phyloP scores from a whole-genome alignment of 2,888 invertebrate species.

The Darwinula stevensoni region DNA sequence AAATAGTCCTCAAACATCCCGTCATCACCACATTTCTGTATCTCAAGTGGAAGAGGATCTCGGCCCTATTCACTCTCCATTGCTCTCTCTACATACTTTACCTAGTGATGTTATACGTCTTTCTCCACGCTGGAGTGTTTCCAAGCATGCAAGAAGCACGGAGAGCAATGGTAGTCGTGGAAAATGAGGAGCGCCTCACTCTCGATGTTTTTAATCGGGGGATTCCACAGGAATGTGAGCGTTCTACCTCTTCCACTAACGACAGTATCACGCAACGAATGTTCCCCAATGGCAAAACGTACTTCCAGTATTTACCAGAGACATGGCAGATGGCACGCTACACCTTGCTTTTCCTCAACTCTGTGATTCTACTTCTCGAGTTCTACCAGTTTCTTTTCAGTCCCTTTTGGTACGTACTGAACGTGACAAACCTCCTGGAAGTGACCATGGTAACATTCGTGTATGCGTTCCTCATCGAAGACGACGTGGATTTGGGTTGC shows the following conservation, averaged over 20 bases:
- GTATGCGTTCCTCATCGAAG: neutral
- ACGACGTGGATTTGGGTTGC: neutral
- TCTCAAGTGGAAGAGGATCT: neutral
- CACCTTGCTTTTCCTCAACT: neutral
- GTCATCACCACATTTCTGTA: constrained; percentile 4
- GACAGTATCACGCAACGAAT: too few species aligned
- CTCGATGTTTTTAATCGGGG: too few species aligned
- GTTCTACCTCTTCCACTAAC: too few species aligned
- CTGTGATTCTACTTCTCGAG: neutral
- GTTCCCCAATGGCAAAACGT: too few species aligned
- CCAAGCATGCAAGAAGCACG: neutral
- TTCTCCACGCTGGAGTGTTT: neutral
- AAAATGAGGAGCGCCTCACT: too few species aligned
- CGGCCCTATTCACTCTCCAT: neutral
- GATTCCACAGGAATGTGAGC: too few species aligned
- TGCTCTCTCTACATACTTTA: neutral
- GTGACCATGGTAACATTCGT: neutral
- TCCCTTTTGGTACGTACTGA: neutral
- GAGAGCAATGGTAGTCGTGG: too few species aligned
- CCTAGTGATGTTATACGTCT: neutral
- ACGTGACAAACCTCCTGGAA: neutral
- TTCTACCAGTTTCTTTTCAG: neutral
- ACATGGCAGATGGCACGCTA: neutral
- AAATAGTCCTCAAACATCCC: constrained; percentile 38
- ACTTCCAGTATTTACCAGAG: neutral